Evolutionary conservation across 2,888 invertebrate genomes (phyloP), one percentile per base, ranked within the genome.

Genomic region (Caenorhabditis sulstoni): DNA sequence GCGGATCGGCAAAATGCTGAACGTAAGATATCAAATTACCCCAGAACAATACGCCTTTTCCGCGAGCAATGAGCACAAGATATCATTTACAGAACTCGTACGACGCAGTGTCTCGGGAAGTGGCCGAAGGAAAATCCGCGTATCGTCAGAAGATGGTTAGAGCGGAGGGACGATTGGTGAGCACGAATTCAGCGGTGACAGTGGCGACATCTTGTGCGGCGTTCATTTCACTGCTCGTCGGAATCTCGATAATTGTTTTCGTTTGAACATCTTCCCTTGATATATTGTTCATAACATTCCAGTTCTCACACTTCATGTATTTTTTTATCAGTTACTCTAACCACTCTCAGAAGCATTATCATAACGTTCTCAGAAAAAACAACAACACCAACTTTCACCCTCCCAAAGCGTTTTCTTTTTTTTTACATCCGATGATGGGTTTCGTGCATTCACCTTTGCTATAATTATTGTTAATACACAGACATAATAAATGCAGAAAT

Each of bases 1-100:
- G 44, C 57, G 79, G 20, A 79, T 79, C 20, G 79, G 79, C 7
- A 79, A 75, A 44, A 75, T 79, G 74, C 23, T 79, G 44, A 75
- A 74, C 53, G 79, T 79, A 68, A 67, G 71, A 47, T 66, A 73
- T 67, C 52, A 7, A 7, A 16, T 67, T 64, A 61, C 70, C 23
- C 37, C 1, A 35, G 23, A 12, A 5, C 44, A 18, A 12, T 41
- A 37, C 14, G 16, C 18, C n/a, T n/a, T n/a, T 41, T 44, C 22
- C 39, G 37, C n/a, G 23, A 55, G 44, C 55, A 35, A 41, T 18
- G 23, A 29, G 44, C 41, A 29, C 39, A 41, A 50, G 53, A 52
- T 58, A 62, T 74, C 53, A 23, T 18, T 74, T 71, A 23, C 70
- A 79, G 79, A 59, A 74, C 59, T 79, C 79, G 64, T 75, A 70